Evolutionary conservation across 2,113 vertebrate genomes (phyloP).

Genomic region (Origma solitaria): DNA sequence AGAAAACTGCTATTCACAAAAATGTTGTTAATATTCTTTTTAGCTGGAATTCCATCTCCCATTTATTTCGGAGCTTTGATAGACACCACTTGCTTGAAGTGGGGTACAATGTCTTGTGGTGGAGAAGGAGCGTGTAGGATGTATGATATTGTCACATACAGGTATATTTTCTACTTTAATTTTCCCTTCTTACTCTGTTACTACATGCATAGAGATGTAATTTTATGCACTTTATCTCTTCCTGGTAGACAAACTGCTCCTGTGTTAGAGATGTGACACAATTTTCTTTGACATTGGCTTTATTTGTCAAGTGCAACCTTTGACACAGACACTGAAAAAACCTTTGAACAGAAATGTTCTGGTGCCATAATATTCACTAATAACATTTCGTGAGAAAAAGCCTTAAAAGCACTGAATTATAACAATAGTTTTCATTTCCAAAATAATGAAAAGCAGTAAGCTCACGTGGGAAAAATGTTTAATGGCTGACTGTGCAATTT

Average conservation of each 20-base stretch:
- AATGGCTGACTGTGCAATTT: background rate
- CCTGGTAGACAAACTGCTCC: background rate
- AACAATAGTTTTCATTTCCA: background rate
- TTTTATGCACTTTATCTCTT: background rate
- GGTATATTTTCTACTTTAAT: constrained; percentile 62
- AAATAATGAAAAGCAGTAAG: background rate
- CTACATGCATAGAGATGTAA: background rate
- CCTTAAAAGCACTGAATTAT: background rate
- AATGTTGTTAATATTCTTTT: background rate
- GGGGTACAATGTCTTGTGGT: constrained; percentile 82
- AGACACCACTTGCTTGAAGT: constrained; percentile 90
- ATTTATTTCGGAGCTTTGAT: constrained; percentile 92
- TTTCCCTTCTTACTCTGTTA: background rate
- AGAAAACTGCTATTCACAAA: background rate
- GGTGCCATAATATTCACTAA: background rate
- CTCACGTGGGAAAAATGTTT: background rate
- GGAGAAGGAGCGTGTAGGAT: constrained; percentile 83
- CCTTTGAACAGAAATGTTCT: background rate
- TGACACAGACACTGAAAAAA: background rate
- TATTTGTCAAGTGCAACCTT: background rate
- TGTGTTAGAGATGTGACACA: background rate
- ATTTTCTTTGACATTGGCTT: background rate
- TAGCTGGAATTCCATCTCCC: constrained; percentile 92
- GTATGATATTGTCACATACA: constrained; percentile 78
- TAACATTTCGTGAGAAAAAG: background rate